phyloP scores from a whole-genome alignment of 2,797 vertebrate genomes.

The Sebastes cheni region DNA sequence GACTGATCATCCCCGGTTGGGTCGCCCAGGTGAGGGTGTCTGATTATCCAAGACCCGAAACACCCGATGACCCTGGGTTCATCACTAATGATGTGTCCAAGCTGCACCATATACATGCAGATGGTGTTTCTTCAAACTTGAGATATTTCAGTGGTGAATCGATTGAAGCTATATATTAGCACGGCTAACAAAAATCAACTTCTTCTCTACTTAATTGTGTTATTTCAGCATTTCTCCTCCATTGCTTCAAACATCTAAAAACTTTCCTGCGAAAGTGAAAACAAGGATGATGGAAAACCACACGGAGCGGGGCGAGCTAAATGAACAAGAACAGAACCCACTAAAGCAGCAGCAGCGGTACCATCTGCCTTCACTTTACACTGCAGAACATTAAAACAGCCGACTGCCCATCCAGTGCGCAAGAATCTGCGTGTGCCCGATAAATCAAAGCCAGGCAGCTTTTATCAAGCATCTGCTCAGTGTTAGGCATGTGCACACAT shows the following conservation, averaged over 20 bases:
- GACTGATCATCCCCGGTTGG: too few relatives aligned
- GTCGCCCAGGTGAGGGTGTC: too few relatives aligned
- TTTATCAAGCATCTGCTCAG: constrained; percentile 25
- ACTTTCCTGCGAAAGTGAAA: constrained; percentile 17
- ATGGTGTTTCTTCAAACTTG: too few relatives aligned
- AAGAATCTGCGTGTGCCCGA: neutral
- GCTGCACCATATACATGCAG: too few relatives aligned
- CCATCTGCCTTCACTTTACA: constrained; percentile 55
- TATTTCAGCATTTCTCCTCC: neutral
- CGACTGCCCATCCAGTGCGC: neutral
- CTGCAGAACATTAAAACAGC: constrained; percentile 15
- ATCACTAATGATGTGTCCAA: too few relatives aligned
- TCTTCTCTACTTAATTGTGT: neutral
- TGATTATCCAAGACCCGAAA: too few relatives aligned
- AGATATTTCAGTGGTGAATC: neutral
- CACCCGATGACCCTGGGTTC: too few relatives aligned
- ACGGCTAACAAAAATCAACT: neutral
- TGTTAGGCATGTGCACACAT: constrained; percentile 4
- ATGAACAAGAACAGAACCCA: constrained; percentile 25
- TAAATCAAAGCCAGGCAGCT: constrained; percentile 15
- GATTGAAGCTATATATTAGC: neutral
- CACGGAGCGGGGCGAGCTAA: constrained; percentile 31
- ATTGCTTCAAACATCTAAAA: neutral
- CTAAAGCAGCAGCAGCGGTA: constrained; percentile 14
- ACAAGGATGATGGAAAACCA: constrained; percentile 13